phyloP scores from a whole-genome alignment of 2,797 vertebrate genomes.

The Liparis tanakae region DNA sequence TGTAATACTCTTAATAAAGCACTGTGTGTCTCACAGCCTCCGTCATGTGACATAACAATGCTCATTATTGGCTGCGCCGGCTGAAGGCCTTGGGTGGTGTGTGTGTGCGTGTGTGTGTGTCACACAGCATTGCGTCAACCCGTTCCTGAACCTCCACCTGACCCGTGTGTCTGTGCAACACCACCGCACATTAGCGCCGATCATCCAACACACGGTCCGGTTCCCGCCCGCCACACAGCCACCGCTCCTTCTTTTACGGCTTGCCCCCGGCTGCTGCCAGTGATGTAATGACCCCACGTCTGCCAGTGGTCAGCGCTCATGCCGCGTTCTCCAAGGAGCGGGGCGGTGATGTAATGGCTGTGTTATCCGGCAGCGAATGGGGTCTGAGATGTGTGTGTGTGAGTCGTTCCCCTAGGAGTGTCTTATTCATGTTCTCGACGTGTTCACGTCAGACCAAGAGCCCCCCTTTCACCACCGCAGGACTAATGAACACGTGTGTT shows the following conservation, averaged over 20 bases:
- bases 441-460: constrained; percentile 8
- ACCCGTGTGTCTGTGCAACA: constrained; percentile 48
- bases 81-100: constrained; percentile 41
- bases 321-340: constrained; percentile 43
- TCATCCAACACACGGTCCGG: constrained; percentile 33
- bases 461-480: neutral
- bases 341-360: constrained; percentile 66
- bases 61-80: constrained; percentile 29
- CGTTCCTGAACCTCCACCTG: constrained; percentile 39
- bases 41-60: constrained; percentile 44
- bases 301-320: constrained; percentile 61
- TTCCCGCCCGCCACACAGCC: constrained; percentile 43
- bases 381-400: constrained; percentile 24
- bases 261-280: constrained; percentile 51
- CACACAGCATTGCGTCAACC: constrained; percentile 62
- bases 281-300: constrained; percentile 73
- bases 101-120: constrained; percentile 29
- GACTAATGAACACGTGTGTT: neutral
- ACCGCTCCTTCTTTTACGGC: constrained; percentile 46
- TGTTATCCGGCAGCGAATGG: constrained; percentile 32
- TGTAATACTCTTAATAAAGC: constrained; percentile 7
- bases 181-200: constrained; percentile 58
- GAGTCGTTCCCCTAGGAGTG: constrained; percentile 11
- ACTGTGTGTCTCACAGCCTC: neutral
- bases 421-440: constrained; percentile 15